A percentile compares a stretch with the other conserved stretches of the same genome.
These are phyloP conservation scores for Latrodectus geometricus DNA, from an alignment of 1,140 invertebrate genomes.

Conservation along the genomic window DNA sequence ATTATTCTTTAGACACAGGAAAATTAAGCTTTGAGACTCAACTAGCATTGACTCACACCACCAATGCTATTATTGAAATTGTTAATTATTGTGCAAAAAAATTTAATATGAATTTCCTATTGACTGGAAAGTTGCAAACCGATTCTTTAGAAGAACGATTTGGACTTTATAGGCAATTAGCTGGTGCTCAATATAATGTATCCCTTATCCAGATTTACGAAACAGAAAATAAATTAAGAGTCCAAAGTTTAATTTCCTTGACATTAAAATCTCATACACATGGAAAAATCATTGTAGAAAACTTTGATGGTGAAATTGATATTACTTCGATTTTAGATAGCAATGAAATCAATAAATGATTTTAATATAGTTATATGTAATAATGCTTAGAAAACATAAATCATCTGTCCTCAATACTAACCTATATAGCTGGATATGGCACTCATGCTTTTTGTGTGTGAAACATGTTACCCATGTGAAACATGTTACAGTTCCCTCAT, in stretches of 20 bases:
- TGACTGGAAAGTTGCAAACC: conserved; percentile 59
- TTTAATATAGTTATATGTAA: too few relatives aligned
- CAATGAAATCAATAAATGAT: too few relatives aligned
- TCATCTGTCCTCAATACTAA: too few relatives aligned
- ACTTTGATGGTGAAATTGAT: background rate
- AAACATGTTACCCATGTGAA: too few relatives aligned
- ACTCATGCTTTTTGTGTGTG: too few relatives aligned
- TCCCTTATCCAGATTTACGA: conserved; percentile 57
- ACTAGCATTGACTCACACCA: conserved; percentile 16
- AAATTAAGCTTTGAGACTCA: conserved; percentile 47
- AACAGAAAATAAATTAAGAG: conserved; percentile 19
- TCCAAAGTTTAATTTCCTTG: background rate
- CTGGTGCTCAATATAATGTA: conserved; percentile 37
- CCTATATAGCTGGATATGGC: too few relatives aligned
- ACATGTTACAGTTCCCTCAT: too few relatives aligned
- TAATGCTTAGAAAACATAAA: too few relatives aligned
- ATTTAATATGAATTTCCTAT: conserved; percentile 24
- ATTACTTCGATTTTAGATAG: too few relatives aligned
- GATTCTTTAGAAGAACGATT: conserved; percentile 40
- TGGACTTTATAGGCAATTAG: conserved; percentile 48
- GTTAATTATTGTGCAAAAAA: too few relatives aligned
- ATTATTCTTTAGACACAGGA: background rate
- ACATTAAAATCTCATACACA: background rate
- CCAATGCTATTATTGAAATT: conserved; percentile 53
- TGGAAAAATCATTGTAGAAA: background rate